Conservation (phyloP, 2,113 vertebrate species). For the Pedionomus torquatus region DNA sequence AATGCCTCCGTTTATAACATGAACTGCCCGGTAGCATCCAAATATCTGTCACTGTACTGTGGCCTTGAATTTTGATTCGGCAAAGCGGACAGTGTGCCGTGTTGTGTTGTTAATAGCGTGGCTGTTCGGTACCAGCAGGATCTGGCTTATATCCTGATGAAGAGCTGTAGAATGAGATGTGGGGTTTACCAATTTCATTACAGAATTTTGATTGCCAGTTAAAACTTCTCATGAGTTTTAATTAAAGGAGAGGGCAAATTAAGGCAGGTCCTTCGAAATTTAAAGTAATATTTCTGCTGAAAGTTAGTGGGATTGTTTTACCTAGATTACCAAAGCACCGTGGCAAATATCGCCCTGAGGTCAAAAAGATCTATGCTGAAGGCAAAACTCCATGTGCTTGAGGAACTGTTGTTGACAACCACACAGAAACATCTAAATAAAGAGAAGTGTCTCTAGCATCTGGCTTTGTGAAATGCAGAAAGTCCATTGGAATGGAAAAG, state of each 20-base stretch:
- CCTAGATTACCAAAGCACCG: background rate
- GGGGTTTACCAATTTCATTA: background rate
- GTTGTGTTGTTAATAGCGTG: background rate
- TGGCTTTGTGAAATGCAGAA: background rate
- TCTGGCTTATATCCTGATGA: background rate
- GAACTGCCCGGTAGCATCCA: constrained; percentile 56
- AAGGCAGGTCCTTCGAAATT: background rate
- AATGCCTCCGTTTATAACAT: constrained; percentile 55
- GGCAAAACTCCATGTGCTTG: background rate
- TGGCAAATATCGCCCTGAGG: background rate
- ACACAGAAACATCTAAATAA: background rate
- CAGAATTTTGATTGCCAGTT: background rate
- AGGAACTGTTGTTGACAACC: background rate
- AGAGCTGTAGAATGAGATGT: constrained; percentile 28
- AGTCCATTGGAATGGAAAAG: background rate
- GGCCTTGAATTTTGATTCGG: constrained; percentile 49
- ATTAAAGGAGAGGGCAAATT: background rate
- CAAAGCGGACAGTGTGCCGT: background rate
- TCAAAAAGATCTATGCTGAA: background rate
- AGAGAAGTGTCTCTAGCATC: background rate
- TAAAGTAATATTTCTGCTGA: background rate
- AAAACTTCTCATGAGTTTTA: background rate
- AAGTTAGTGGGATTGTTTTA: background rate
- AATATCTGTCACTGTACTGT: constrained; percentile 49
- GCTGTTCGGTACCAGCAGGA: background rate